Percentiles rank a stretch among this genome's conserved stretches.
Evolutionary conservation across 1,140 invertebrate species (phyloP).

Genomic region (Oscheius sp.): DNA sequence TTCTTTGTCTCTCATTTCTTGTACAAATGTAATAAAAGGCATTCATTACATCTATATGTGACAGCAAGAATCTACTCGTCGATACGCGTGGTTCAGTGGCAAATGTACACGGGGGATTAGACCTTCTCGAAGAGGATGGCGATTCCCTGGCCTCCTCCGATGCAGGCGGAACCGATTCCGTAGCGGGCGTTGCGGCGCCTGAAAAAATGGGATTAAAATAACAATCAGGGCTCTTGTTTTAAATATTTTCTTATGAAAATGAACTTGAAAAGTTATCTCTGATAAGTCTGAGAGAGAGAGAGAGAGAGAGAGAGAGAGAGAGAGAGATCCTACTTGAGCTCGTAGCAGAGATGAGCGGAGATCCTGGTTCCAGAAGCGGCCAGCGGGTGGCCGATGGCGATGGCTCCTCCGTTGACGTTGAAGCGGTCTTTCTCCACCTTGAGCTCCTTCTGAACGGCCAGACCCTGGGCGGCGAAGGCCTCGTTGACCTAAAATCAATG

Average conservation of each 20-base stretch:
- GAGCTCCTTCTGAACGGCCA: conserved; percentile 79
- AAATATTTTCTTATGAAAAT: not conserved
- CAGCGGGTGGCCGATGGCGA: conserved; percentile 93
- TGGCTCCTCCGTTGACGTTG: conserved; percentile 90
- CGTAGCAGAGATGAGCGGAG: conserved; percentile 84
- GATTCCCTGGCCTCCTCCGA: conserved; percentile 97
- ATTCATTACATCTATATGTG: not conserved
- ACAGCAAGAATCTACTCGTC: conserved; percentile 1
- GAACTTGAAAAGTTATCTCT: too few relatives aligned
- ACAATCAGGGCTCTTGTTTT: not conserved
- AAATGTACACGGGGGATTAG: conserved; percentile 17
- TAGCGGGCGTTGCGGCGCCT: conserved; percentile 81
- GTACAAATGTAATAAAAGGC: conserved; percentile 4
- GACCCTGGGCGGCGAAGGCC: conserved; percentile 86
- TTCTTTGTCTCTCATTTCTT: not conserved
- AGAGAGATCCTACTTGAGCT: conserved; percentile 73
- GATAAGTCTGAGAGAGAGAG: too few relatives aligned
- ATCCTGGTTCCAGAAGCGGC: conserved; percentile 90
- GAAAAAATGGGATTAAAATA: conserved; percentile 61
- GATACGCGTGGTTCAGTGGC: too few relatives aligned
- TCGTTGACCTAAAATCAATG: conserved; percentile 79
- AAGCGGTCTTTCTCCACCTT: conserved; percentile 80
- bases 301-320: not conserved
- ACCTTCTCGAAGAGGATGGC: conserved; percentile 79
- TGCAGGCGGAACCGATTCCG: conserved; percentile 81